Evolutionary conservation across 2,888 invertebrate genomes (phyloP).

Genomic region (Lucinisca nassula): DNA sequence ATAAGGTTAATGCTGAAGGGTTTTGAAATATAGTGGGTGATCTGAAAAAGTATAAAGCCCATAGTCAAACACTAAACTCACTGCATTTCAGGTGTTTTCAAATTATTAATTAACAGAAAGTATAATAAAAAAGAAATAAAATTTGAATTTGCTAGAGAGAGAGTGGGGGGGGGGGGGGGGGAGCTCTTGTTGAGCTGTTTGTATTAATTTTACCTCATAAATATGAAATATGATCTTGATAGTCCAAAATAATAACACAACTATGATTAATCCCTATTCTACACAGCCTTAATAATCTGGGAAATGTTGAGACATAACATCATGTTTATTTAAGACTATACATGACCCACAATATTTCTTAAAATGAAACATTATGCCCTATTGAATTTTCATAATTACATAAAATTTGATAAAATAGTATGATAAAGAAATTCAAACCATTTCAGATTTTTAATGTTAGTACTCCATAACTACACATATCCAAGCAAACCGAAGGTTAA

Average conservation of each 20-base stretch:
- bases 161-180: too few species aligned
- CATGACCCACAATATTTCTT: neutral
- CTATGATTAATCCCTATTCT: neutral
- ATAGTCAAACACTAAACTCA: too few species aligned
- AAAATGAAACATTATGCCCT: neutral
- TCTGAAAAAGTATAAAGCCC: too few species aligned
- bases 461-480: neutral
- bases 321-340: neutral
- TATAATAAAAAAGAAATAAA: too few species aligned
- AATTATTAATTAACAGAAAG: too few species aligned
- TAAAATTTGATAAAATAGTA: neutral
- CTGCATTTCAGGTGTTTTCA: too few species aligned
- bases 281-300: slow-evolving; percentile 2
- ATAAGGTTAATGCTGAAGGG: too few species aligned
- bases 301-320: neutral
- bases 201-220: too few species aligned
- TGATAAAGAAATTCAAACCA: slow-evolving; percentile 3
- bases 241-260: neutral
- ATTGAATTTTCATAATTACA: neutral
- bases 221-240: slow-evolving; percentile 3
- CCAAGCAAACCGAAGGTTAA: neutral
- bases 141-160: too few species aligned
- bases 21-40: too few species aligned
- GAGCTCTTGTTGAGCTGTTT: too few species aligned
- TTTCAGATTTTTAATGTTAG: neutral